Base-by-base conservation (phyloP, 2,888 invertebrate species). In the Lasioglossum morio region DNA sequence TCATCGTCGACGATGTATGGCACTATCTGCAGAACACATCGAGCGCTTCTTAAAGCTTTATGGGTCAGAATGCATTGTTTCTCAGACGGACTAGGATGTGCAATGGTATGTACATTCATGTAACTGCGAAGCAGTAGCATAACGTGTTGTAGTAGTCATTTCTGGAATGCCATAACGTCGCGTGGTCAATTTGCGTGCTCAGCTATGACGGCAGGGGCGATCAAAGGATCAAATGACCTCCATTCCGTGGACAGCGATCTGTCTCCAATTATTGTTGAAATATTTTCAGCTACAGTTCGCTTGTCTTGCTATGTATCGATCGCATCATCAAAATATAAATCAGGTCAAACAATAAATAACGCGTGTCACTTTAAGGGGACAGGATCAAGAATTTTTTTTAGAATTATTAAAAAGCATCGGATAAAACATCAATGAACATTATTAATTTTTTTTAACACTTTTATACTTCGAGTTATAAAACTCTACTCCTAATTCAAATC, bases 101-200 rank as follows among this genome's bases (percentile, higher is more conserved):
- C 72, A 57, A 37, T 27, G 76, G 82, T 81, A 87, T 88, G 81
- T 60, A 74, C 72, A 79, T 90, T 72, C 83, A 76, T 83, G 87
- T 87, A 87, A 82, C 90, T 74, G 79, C 16, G 76, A 48, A 85
- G 88, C 84, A 84, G 85, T 89, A 79, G 83, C 79, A 77, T 91
- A 88, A 89, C 85, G 81, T 79, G 90, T 86, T 83, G 79, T 85
- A 85, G 72, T 82, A 87, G 91, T 86, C 89, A 89, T 90, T 91
- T 89, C 83, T 85, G 84, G 89, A 91, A 90, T 90, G 90, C 84
- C 88, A 86, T 91, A 87, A 88, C 88, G 86, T 88, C 87, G 83
- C 82, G 86, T 86, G 90, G 84, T 88, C 91, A 90, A 90, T 90
- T 89, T 90, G 87, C 89, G 82, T 89, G 84, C 77, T 79, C 74